Percentiles rank a stretch among this genome's conserved stretches.
Evolutionary conservation across 2,113 vertebrate species (phyloP).

Genomic region (Xiphorhynchus elegans): DNA sequence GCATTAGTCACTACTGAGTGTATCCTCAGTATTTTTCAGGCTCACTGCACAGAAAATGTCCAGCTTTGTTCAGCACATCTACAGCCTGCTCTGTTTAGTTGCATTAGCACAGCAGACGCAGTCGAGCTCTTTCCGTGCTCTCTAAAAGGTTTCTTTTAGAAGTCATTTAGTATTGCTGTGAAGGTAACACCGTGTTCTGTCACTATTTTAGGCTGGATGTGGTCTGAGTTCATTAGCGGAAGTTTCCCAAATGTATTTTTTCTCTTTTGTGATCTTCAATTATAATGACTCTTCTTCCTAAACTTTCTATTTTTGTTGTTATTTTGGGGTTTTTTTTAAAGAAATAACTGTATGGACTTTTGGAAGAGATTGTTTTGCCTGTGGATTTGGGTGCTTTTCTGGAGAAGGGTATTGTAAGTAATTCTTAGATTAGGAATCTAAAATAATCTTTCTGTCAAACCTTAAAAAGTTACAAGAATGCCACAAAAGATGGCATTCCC

Average conservation of each 20-base stretch:
- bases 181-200: neutral
- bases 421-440: neutral
- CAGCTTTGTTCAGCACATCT: conserved; percentile 23
- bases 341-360: neutral
- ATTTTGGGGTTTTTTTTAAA: rapidly evolving
- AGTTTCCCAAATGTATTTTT: neutral
- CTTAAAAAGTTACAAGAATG: neutral
- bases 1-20: neutral
- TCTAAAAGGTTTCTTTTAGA: neutral
- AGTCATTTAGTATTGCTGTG: neutral
- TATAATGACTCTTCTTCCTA: neutral
- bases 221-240: neutral
- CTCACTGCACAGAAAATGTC: neutral
- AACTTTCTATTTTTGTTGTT: neutral
- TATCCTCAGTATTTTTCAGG: neutral
- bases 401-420: neutral
- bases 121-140: neutral
- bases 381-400: neutral
- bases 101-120: neutral
- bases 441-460: neutral
- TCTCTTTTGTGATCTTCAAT: neutral
- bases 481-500: neutral
- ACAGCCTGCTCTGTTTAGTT: neutral
- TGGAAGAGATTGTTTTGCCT: neutral
- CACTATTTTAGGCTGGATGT: conserved; percentile 1